These are phyloP conservation scores for Habrosyne pyritoides DNA, from an alignment of 2,888 invertebrate species.

Conservation along the genomic window DNA sequence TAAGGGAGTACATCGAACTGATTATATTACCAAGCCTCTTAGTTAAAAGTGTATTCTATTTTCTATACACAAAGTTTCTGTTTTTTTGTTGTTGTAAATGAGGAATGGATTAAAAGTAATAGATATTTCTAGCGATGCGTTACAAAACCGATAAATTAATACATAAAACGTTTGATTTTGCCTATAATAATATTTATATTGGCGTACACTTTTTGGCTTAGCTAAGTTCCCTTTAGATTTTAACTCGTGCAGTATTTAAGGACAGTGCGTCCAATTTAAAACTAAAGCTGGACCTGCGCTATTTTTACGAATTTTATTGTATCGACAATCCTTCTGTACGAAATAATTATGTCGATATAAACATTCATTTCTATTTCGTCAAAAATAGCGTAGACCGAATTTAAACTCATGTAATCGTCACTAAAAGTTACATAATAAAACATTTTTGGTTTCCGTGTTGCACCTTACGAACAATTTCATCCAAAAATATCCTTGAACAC, in stretches of 20 bases:
- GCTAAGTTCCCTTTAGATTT: constrained; percentile 55
- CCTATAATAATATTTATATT: constrained; percentile 51
- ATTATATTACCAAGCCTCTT: neutral
- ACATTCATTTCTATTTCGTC: neutral
- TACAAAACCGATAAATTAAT: constrained; percentile 9
- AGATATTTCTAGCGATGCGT: neutral
- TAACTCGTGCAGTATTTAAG: constrained; percentile 9
- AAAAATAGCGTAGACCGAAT: neutral
- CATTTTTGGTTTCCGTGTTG: constrained; percentile 74
- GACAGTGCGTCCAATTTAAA: constrained; percentile 9
- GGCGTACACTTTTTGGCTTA: constrained; percentile 77
- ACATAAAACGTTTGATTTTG: constrained; percentile 35
- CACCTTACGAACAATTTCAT: constrained; percentile 63
- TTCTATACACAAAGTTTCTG: too few relatives aligned
- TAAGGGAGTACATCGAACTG: constrained; percentile 13
- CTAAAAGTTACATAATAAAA: constrained; percentile 57
- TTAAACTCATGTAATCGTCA: constrained; percentile 39
- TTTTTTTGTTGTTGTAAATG: too few relatives aligned
- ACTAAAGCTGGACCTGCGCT: constrained; percentile 1
- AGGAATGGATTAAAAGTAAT: neutral
- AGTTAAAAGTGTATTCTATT: too few relatives aligned
- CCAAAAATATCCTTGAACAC: constrained; percentile 60
- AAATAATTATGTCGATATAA: neutral
- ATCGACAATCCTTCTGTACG: too few relatives aligned
- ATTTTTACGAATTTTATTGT: constrained; percentile 6